Base-by-base conservation (phyloP, 1,140 invertebrate species). In the Tribolium madens region DNA sequence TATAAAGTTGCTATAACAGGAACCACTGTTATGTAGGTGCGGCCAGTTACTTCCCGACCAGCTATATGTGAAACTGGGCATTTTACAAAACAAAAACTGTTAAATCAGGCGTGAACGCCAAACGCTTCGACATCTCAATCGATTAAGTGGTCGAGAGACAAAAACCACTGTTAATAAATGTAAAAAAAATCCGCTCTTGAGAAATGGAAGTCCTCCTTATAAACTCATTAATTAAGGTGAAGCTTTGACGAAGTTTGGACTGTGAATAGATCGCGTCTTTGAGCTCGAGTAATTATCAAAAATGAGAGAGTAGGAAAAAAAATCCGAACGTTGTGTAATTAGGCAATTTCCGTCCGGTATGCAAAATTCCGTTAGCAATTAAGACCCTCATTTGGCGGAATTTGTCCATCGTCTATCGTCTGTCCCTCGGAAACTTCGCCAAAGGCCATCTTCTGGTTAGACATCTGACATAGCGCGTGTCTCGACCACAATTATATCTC, bases 1-100 rank as follows among this genome's bases (percentile, higher is more conserved):
- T 83, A 83, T 80, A 81, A 83, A 83, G 81, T 83, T 83, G 78
- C 81, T 15, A 26, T 50, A 50, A 17, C 15, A 7, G 1, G 52
- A 18, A 2, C 52, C 52, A 57, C 17, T 7, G 52, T 57, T 12
- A 2, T n/a, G 10, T 7, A n/a, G 52, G 18, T 18, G 52, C 52
- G 52, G 52, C 18, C 18, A n/a, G 15, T 0, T 3, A 10, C 9
- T 64, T 64, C 31, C 31, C 1, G 57, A 33, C 57, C 57, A 64
- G 18, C 57, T 64, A 7, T 64, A 9, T 64, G 7, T 7, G 10
- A 57, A 57, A 21, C 17, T 21, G 9, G 18, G 10, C 13, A 31
- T 33, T 64, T 26, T 13, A 3, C 31, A 64, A 64, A 64, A 64
- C 57, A 64, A 64, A 64, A 64, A 64, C n/a, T 2, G 21, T 13